phyloP scores from a whole-genome alignment of 2,797 vertebrate genomes.

The Odontamblyopus lacepedii region DNA sequence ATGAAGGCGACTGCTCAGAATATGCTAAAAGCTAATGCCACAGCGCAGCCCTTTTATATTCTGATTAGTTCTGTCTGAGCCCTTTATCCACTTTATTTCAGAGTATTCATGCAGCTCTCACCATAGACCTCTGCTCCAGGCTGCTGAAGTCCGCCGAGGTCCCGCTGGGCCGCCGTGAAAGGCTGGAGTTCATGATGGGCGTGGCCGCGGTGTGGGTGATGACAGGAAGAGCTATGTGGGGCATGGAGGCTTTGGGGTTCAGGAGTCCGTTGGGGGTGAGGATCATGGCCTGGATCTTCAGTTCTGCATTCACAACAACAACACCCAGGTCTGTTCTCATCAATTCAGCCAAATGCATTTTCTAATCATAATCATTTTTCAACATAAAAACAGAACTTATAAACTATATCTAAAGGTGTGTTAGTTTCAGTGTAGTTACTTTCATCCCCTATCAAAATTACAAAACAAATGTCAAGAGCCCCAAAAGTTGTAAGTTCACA shows the following conservation, averaged over 20 bases:
- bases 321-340: neutral
- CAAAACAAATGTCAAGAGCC: too few species aligned
- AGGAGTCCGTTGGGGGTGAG: constrained; percentile 92
- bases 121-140: constrained; percentile 88
- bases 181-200: constrained; percentile 86
- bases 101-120: constrained; percentile 66
- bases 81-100: constrained; percentile 1
- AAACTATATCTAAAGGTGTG: too few species aligned
- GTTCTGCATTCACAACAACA: constrained; percentile 69
- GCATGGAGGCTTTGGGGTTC: constrained; percentile 86
- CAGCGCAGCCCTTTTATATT: neutral
- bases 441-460: too few species aligned
- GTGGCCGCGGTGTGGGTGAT: constrained; percentile 94
- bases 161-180: constrained; percentile 83
- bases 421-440: too few species aligned
- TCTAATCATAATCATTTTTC: too few species aligned
- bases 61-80: constrained; percentile 3
- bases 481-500: too few species aligned
- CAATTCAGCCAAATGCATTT: neutral
- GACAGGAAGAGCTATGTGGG: constrained; percentile 79
- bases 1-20: neutral
- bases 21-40: constrained; percentile 14
- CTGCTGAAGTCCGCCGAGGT: constrained; percentile 80
- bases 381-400: too few species aligned
- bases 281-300: constrained; percentile 90